These are phyloP conservation scores for Pollimyrus isidori DNA, from an alignment of 2,113 vertebrate genomes.

Conservation along the genomic window DNA sequence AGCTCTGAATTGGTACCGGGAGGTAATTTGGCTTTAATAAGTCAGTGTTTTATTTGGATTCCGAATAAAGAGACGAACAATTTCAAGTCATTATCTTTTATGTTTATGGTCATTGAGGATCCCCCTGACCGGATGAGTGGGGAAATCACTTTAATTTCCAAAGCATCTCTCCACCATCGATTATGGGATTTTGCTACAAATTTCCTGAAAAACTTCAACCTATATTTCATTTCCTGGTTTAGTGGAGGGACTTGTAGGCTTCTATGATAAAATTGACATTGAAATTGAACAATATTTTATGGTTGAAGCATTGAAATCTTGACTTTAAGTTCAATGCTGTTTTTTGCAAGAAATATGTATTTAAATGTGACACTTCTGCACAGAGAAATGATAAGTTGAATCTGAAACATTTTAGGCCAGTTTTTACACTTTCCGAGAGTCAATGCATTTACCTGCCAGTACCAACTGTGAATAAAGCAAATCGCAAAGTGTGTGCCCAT, in stretches of 20 bases:
- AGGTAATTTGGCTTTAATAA: background rate
- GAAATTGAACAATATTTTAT: background rate
- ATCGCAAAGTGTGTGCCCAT: background rate
- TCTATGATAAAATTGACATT: background rate
- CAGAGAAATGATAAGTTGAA: background rate
- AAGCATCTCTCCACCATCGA: background rate
- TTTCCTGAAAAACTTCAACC: background rate
- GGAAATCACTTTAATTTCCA: background rate
- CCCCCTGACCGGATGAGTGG: background rate
- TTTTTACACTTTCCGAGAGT: background rate
- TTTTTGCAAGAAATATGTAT: background rate
- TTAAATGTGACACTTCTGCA: background rate
- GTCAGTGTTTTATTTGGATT: background rate
- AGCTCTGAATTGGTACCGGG: background rate
- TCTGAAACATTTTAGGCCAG: background rate
- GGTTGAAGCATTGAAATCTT: background rate
- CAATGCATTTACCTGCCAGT: background rate
- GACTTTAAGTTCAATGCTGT: background rate
- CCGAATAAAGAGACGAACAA: background rate
- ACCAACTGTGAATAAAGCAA: background rate
- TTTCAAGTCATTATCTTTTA: background rate
- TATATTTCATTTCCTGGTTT: background rate
- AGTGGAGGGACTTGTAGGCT: background rate
- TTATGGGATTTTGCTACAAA: background rate
- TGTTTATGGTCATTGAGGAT: background rate